Evolutionary conservation across 2,888 invertebrate species (phyloP).

Genomic region (Latheticus oryzae): DNA sequence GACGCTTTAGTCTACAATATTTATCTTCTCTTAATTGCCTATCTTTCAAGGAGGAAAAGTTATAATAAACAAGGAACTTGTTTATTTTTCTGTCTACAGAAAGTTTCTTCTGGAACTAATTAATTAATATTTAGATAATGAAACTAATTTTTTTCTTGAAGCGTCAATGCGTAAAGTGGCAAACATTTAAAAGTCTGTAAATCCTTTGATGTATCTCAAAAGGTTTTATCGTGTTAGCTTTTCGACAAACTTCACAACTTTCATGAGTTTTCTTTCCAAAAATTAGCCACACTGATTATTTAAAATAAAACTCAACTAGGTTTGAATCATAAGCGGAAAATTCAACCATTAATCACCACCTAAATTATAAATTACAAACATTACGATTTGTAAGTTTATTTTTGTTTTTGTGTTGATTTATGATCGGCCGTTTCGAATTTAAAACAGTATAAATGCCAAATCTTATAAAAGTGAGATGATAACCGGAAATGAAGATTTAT

Average conservation of each 20-base stretch:
- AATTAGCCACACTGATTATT: constrained; percentile 10
- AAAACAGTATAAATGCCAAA: constrained; percentile 20
- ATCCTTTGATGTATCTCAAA: constrained; percentile 41
- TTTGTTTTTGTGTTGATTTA: constrained; percentile 17
- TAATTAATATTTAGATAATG: no score
- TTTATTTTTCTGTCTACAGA: no score
- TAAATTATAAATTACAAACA: constrained; percentile 17
- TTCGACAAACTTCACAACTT: constrained; percentile 20
- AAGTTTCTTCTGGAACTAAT: no score
- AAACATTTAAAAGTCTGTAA: constrained; percentile 37
- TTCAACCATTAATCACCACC: constrained; percentile 16
- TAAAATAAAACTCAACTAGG: constrained; percentile 1
- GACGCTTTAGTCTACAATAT: constrained; percentile 19
- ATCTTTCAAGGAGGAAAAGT: constrained; percentile 7
- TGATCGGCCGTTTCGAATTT: constrained; percentile 15
- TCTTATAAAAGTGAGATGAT: neutral
- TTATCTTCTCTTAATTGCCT: constrained; percentile 30
- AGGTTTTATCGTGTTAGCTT: constrained; percentile 36
- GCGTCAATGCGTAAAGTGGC: constrained; percentile 8
- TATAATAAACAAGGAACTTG: constrained; percentile 16
- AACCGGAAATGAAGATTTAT: constrained; percentile 17
- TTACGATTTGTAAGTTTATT: constrained; percentile 13
- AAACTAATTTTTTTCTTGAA: neutral
- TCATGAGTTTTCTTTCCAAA: constrained; percentile 23
- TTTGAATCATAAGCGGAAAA: constrained; percentile 5